Percentiles rank a stretch among this genome's conserved stretches.
phyloP scores from a whole-genome alignment of 2,888 invertebrate genomes.

The Tyria jacobaeae region DNA sequence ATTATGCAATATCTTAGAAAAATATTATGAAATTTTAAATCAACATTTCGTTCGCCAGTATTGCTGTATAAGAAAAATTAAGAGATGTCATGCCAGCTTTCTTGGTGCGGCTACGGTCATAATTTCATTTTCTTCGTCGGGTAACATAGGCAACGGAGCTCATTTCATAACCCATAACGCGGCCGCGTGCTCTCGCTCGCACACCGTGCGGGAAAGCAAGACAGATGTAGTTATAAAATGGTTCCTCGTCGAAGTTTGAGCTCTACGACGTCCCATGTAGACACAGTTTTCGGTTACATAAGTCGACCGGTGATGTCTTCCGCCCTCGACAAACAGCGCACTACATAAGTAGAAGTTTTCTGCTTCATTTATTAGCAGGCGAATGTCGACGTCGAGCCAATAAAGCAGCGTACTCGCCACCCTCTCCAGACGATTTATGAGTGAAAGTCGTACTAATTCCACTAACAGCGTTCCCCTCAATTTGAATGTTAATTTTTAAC shows the following conservation, averaged over 20 bases:
- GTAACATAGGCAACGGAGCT: constrained; percentile 79
- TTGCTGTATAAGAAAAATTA: constrained; percentile 55
- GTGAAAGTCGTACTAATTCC: constrained; percentile 81
- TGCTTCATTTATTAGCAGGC: constrained; percentile 84
- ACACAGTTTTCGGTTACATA: constrained; percentile 65
- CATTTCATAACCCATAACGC: constrained; percentile 84
- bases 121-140: constrained; percentile 81
- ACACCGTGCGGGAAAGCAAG: constrained; percentile 54
- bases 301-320: constrained; percentile 63
- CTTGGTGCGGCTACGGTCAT: constrained; percentile 76
- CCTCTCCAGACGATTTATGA: constrained; percentile 83
- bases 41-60: constrained; percentile 48
- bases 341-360: constrained; percentile 82
- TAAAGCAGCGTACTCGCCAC: constrained; percentile 76
- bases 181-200: constrained; percentile 62
- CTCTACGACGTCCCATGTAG: constrained; percentile 63
- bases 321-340: constrained; percentile 74
- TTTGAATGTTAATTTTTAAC: constrained; percentile 86
- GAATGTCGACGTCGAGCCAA: constrained; percentile 80
- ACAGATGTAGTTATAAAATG: constrained; percentile 63
- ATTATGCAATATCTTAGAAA: constrained; percentile 24
- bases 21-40: constrained; percentile 41
- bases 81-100: constrained; percentile 73
- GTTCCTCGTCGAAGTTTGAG: constrained; percentile 66
- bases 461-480: constrained; percentile 81